Percentiles rank a stretch among this genome's conserved stretches.
These are phyloP conservation scores for Macrobrachium nipponense DNA, from an alignment of 1,140 invertebrate species.

Conservation along the genomic window DNA sequence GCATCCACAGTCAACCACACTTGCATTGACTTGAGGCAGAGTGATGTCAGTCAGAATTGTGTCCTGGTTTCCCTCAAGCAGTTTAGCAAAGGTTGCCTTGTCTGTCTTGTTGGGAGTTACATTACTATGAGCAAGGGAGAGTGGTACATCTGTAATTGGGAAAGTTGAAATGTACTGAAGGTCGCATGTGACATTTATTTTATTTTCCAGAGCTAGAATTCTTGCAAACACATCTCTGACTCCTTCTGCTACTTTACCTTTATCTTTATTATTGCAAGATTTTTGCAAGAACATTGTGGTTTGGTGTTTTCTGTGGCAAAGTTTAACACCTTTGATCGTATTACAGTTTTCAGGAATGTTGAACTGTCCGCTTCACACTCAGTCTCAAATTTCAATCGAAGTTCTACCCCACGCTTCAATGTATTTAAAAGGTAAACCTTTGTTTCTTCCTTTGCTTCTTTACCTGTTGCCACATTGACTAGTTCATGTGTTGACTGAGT, in stretches of 20 bases:
- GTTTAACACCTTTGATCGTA: neutral
- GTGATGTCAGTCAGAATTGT: too few species aligned
- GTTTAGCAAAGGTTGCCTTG: neutral
- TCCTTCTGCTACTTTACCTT: too few species aligned
- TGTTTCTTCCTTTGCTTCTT: neutral
- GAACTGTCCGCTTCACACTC: neutral
- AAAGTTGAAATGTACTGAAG: neutral
- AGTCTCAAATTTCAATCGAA: neutral
- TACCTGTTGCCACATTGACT: too few species aligned
- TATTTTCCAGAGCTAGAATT: too few species aligned
- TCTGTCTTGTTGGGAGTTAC: neutral
- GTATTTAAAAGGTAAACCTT: constrained; percentile 1
- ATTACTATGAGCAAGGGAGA: constrained; percentile 4
- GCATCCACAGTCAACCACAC: too few species aligned
- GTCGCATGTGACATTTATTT: neutral
- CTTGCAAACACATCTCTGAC: too few species aligned
- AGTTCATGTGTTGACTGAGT: too few species aligned
- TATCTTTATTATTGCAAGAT: too few species aligned
- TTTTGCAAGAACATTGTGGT: too few species aligned
- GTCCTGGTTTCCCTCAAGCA: too few species aligned
- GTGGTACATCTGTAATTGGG: constrained; percentile 1
- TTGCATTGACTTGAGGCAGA: too few species aligned
- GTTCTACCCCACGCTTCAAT: neutral
- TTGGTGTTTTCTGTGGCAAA: too few species aligned
- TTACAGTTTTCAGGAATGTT: neutral